These are phyloP conservation scores for Vulpes vulpes DNA, from an alignment of 2,113 vertebrate genomes.

Conservation along the genomic window DNA sequence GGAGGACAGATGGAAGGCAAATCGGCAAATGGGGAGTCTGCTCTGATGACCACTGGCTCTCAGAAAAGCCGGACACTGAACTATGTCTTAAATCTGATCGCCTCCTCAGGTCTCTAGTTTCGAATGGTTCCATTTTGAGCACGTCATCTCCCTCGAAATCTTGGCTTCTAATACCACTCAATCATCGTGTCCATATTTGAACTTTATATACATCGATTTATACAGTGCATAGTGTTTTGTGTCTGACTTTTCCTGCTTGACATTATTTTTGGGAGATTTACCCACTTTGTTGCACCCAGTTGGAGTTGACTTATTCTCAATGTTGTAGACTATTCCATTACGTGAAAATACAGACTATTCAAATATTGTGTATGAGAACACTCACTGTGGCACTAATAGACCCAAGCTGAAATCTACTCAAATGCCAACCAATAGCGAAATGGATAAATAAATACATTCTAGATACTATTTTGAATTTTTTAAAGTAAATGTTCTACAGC, in stretches of 20 bases:
- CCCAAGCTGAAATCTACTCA: not conserved
- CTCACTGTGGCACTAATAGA: not conserved
- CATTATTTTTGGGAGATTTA: not conserved
- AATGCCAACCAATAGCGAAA: not conserved
- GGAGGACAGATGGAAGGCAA: not conserved
- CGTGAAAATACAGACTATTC: not conserved
- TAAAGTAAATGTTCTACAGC: not conserved
- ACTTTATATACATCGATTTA: no score
- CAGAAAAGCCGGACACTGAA: not conserved
- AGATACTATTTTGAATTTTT: not conserved
- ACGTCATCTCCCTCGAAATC: not conserved
- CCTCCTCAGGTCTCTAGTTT: not conserved
- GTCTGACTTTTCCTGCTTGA: not conserved
- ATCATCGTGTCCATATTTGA: not conserved
- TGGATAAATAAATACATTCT: not conserved
- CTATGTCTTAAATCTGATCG: accelerated
- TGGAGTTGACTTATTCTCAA: not conserved
- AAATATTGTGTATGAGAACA: not conserved
- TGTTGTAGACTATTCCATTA: not conserved
- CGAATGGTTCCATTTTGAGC: accelerated
- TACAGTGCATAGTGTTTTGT: no score
- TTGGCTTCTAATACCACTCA: not conserved
- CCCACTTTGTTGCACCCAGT: no score
- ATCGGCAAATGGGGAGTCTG: not conserved
- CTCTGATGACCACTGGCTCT: no score